These are phyloP conservation scores for Lypha dubia DNA, from an alignment of 2,888 invertebrate genomes.

Conservation along the genomic window DNA sequence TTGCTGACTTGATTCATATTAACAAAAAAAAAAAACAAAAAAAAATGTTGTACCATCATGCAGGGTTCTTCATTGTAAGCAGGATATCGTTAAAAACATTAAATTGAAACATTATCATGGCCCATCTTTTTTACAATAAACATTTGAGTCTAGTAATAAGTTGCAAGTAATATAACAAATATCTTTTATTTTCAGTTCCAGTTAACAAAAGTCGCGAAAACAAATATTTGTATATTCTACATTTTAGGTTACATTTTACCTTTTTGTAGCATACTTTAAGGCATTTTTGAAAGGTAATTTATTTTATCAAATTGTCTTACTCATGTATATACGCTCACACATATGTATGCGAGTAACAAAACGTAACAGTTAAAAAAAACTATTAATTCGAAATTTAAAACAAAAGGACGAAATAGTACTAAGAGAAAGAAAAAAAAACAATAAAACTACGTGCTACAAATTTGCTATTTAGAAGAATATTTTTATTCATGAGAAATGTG, in stretches of 20 bases:
- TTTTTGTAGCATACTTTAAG: not conserved
- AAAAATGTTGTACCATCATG: too few species aligned
- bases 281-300: not conserved
- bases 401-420: not conserved
- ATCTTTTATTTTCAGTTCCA: too few species aligned
- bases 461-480: constrained; percentile 16
- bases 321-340: not conserved
- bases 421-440: not conserved
- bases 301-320: constrained; percentile 1
- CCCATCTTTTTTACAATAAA: too few species aligned
- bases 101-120: too few species aligned
- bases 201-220: too few species aligned
- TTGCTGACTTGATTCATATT: too few species aligned
- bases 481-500: constrained; percentile 42
- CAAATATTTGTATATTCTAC: too few species aligned
- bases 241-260: not conserved
- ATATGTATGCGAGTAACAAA: not conserved
- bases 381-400: not conserved
- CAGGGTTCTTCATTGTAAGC: too few species aligned
- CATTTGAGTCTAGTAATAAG: too few species aligned
- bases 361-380: not conserved
- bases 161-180: too few species aligned
- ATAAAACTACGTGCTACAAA: constrained; percentile 54
- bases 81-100: too few species aligned
- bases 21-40: too few species aligned